Percentiles rank a stretch among this genome's conserved stretches.
These are phyloP conservation scores for Bradysia coprophila DNA, from an alignment of 1,140 invertebrate genomes.

Conservation along the genomic window DNA sequence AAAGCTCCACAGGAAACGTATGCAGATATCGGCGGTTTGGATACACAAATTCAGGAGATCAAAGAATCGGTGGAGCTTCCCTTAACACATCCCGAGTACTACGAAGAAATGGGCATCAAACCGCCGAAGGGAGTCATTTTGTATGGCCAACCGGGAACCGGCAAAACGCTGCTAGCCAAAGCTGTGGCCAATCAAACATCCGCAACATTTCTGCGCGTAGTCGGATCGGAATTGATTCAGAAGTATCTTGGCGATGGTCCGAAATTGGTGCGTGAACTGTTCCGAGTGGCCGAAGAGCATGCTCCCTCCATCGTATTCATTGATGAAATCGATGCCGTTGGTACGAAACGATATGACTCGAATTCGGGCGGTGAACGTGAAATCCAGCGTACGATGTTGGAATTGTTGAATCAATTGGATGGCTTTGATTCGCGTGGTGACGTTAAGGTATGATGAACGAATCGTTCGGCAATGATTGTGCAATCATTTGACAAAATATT, in stretches of 20 bases:
- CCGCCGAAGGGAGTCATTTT: slow-evolving; percentile 98
- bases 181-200: slow-evolving; percentile 99
- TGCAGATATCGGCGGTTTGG: slow-evolving; percentile 98
- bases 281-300: slow-evolving; percentile 97
- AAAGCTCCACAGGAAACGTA: slow-evolving; percentile 99
- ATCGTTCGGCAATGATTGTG: slow-evolving; percentile 4
- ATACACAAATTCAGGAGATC: slow-evolving; percentile 99
- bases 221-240: slow-evolving; percentile 97
- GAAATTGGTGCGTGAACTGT: slow-evolving; percentile 93
- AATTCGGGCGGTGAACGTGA: slow-evolving; percentile 99
- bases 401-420: slow-evolving; percentile 96
- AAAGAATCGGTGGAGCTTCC: slow-evolving; percentile 98
- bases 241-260: slow-evolving; percentile 99
- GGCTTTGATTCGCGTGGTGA: slow-evolving; percentile 95
- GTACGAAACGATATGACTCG: slow-evolving; percentile 98
- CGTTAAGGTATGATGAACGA: slow-evolving; percentile 81
- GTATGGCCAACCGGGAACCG: slow-evolving; percentile 95
- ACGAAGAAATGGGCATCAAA: slow-evolving; percentile 99
- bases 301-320: slow-evolving; percentile 99
- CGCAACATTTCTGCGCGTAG: slow-evolving; percentile 95
- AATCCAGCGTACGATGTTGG: slow-evolving; percentile 99
- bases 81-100: slow-evolving; percentile 98
- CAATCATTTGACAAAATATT: slow-evolving; percentile 7
- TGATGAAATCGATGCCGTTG: slow-evolving; percentile 99
- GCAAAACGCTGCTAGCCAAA: slow-evolving; percentile 95